Percentiles rank a stretch among this genome's conserved stretches.
Evolutionary conservation across 2,113 vertebrate species (phyloP).

Genomic region (Bagarius yarrelli): DNA sequence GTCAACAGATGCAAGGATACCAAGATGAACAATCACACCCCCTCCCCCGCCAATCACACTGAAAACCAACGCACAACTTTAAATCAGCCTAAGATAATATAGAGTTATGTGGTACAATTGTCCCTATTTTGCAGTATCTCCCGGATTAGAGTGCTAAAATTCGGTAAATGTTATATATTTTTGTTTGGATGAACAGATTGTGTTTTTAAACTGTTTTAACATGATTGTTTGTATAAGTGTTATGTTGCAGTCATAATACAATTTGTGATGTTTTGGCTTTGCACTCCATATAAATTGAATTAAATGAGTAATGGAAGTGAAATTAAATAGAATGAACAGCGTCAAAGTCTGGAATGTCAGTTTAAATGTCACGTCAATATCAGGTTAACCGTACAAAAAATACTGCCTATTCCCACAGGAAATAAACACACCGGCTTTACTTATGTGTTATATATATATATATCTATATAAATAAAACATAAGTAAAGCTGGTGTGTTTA

Average conservation of each 20-base stretch:
- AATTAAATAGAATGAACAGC: conserved; percentile 1
- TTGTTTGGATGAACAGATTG: no score
- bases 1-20: background rate
- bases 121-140: conserved; percentile 59
- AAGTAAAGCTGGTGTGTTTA: no score
- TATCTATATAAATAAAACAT: no score
- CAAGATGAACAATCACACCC: background rate
- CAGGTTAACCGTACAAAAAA: background rate
- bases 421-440: background rate
- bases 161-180: no score
- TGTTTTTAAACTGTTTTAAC: background rate
- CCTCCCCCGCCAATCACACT: conserved; percentile 62
- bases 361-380: background rate
- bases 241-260: conserved; percentile 5
- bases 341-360: background rate
- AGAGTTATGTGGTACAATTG: conserved; percentile 67
- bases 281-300: background rate
- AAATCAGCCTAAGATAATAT: conserved; percentile 66
- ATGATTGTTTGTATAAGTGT: background rate
- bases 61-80: conserved; percentile 61
- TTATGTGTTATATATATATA: no score
- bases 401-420: background rate
- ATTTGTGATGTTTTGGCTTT: conserved; percentile 25
- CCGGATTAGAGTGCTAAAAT: no score
- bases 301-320: conserved; percentile 9